phyloP scores from a whole-genome alignment of 2,888 invertebrate genomes.

The Eudasyphora cyanicolor region DNA sequence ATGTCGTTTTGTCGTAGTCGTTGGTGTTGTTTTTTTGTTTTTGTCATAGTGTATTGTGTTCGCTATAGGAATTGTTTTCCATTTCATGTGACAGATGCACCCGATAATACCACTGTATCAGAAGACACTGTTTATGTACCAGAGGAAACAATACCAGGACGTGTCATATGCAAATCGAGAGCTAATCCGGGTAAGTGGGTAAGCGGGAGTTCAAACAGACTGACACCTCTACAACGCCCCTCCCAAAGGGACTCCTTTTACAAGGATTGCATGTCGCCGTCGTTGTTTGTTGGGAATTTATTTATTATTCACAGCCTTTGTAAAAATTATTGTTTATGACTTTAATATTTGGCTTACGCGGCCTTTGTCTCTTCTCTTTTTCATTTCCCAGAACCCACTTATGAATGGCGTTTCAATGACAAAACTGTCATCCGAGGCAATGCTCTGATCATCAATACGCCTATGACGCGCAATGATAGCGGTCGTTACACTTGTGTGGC shows the following conservation, averaged over 20 bases:
- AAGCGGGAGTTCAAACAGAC: background rate
- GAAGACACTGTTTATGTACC: conserved; percentile 79
- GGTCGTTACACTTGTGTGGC: conserved; percentile 91
- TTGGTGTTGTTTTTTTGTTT: background rate
- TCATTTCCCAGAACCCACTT: conserved; percentile 74
- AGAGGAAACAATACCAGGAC: conserved; percentile 81
- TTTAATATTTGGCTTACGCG: too few species aligned
- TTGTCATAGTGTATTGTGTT: conserved; percentile 5
- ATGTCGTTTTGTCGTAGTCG: conserved; percentile 17
- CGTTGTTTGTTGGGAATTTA: background rate
- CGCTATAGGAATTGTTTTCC: conserved; percentile 53
- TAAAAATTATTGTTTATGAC: conserved; percentile 42
- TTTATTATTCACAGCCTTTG: background rate
- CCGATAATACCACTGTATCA: conserved; percentile 91
- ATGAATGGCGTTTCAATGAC: conserved; percentile 79
- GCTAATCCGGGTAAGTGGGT: conserved; percentile 80
- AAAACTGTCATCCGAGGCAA: conserved; percentile 76
- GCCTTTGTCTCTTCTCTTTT: background rate
- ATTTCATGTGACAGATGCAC: conserved; percentile 83
- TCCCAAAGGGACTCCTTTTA: background rate
- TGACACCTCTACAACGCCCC: background rate
- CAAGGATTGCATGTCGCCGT: background rate
- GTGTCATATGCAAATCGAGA: conserved; percentile 81
- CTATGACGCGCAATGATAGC: conserved; percentile 85
- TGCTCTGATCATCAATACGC: conserved; percentile 83